These are phyloP conservation scores for Nemotelus pantherinus DNA, from an alignment of 2,888 invertebrate species.

Conservation along the genomic window DNA sequence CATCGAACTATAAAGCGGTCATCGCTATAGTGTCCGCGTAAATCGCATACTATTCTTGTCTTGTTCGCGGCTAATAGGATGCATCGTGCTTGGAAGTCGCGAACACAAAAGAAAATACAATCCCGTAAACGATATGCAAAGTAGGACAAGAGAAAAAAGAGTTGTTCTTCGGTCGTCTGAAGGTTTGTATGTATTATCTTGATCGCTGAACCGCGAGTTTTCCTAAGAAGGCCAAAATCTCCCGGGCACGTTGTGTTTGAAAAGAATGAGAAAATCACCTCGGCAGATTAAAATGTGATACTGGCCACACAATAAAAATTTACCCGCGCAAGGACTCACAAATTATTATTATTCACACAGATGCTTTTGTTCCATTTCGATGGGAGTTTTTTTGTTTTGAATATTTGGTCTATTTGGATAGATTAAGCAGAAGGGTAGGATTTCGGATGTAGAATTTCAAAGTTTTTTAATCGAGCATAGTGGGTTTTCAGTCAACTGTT, in stretches of 20 bases:
- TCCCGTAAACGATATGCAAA: constrained; percentile 23
- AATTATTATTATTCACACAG: constrained; percentile 24
- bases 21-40: constrained; percentile 8
- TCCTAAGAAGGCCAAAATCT: background rate
- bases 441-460: too few species aligned
- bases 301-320: constrained; percentile 17
- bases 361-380: background rate
- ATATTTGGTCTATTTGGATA: too few species aligned
- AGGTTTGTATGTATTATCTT: background rate
- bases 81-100: background rate
- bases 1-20: background rate
- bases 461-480: too few species aligned
- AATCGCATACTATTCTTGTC: constrained; percentile 5
- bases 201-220: background rate
- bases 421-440: too few species aligned
- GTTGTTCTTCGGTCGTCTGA: background rate
- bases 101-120: background rate
- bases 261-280: background rate
- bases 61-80: background rate
- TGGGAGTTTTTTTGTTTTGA: background rate
- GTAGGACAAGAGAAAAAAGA: background rate
- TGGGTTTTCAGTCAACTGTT: too few species aligned
- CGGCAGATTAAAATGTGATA: constrained; percentile 8
- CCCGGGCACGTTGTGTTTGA: too few species aligned
- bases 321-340: constrained; percentile 16